Conservation (phyloP, 2,888 invertebrate species). For the Sphaerophoria rueppellii region DNA sequence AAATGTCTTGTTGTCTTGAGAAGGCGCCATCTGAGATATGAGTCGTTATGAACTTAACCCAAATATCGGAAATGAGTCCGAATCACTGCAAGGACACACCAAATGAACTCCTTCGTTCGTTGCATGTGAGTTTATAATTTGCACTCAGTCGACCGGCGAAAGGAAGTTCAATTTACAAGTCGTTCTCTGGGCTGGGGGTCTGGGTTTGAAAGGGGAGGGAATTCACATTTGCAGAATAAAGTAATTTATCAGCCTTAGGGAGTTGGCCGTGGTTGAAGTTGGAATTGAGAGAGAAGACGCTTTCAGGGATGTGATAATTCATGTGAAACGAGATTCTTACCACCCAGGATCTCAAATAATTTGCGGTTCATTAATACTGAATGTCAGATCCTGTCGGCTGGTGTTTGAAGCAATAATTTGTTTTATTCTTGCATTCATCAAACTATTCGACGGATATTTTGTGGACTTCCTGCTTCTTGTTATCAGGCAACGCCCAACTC, state of each 20-base stretch:
- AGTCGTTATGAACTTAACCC: slow-evolving; percentile 67
- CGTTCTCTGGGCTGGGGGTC: neutral
- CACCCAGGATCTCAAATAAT: slow-evolving; percentile 23
- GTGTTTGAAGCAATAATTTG: neutral
- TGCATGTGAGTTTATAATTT: slow-evolving; percentile 44
- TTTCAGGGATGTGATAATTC: slow-evolving; percentile 24
- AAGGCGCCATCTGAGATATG: slow-evolving; percentile 46
- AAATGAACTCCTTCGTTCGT: neutral
- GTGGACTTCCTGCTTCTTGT: too few relatives aligned
- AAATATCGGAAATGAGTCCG: slow-evolving; percentile 43
- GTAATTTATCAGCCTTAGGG: slow-evolving; percentile 43
- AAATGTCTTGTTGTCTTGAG: slow-evolving; percentile 26
- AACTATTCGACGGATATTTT: too few relatives aligned
- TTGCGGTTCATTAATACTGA: slow-evolving; percentile 18
- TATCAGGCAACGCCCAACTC: too few relatives aligned
- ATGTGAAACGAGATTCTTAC: slow-evolving; percentile 36
- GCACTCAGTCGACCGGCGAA: neutral
- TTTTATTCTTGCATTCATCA: neutral
- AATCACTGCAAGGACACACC: slow-evolving; percentile 16
- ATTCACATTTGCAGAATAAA: slow-evolving; percentile 29
- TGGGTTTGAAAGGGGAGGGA: neutral
- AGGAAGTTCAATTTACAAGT: slow-evolving; percentile 30
- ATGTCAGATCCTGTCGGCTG: slow-evolving; percentile 11
- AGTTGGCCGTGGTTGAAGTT: neutral
- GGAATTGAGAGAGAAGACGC: neutral